A percentile compares a stretch with the other conserved stretches of the same genome.
These are phyloP conservation scores for Steinernema khuongi DNA, from an alignment of 1,140 invertebrate genomes.

Conservation along the genomic window DNA sequence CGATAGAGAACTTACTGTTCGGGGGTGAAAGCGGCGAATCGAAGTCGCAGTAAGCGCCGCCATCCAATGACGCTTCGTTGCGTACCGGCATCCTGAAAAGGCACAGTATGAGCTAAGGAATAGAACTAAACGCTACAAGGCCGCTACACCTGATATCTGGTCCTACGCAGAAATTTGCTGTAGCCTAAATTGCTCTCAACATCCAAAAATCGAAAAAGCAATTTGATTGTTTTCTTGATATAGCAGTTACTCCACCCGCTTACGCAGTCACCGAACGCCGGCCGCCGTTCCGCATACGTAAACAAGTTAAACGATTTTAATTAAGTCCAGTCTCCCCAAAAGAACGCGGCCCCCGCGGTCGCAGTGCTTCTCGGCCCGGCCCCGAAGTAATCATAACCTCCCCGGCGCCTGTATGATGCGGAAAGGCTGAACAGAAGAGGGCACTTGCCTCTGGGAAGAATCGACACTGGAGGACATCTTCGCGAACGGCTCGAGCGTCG, in stretches of 20 bases:
- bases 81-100: not conserved
- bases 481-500: not conserved
- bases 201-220: constrained; percentile 13
- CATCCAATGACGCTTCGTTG: not conserved
- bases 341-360: not conserved
- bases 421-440: not conserved
- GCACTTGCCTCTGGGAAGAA: not conserved
- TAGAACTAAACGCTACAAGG: not conserved
- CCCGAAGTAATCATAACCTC: too few relatives aligned
- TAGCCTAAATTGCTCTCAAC: constrained; percentile 5
- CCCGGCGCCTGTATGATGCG: too few relatives aligned
- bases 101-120: not conserved
- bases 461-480: constrained; percentile 6
- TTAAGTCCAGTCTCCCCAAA: not conserved
- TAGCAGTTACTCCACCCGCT: constrained; percentile 14
- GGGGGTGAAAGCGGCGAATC: not conserved
- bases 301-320: constrained; percentile 14
- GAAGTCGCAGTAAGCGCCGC: not conserved
- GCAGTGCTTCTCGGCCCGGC: not conserved
- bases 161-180: not conserved
- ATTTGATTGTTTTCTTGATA: constrained; percentile 17
- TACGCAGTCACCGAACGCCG: constrained; percentile 4
- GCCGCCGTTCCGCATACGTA: constrained; percentile 8
- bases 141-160: not conserved
- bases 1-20: not conserved